Conservation (phyloP, 2,888 invertebrate genomes). For the Drosophila multiciliata region DNA sequence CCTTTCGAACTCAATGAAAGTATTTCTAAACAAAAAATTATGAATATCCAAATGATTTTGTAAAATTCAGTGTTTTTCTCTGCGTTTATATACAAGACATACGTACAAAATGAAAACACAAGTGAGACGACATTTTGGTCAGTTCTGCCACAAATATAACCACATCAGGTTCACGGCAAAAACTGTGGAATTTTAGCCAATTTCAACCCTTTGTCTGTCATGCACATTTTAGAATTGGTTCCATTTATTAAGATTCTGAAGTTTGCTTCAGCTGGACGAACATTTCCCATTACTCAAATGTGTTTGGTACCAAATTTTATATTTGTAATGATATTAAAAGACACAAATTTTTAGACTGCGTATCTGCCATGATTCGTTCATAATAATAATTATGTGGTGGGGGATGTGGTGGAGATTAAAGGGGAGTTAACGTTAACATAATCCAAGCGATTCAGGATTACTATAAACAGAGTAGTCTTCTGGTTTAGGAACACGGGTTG, state of each 20-base stretch:
- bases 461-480: no score
- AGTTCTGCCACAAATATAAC: background rate
- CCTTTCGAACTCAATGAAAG: no score
- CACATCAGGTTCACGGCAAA: slow-evolving; percentile 26
- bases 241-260: background rate
- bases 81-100: background rate
- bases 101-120: slow-evolving; percentile 31
- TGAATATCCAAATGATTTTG: background rate
- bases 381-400: no score
- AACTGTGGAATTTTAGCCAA: background rate
- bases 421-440: no score
- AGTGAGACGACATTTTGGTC: slow-evolving; percentile 19
- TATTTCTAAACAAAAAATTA: background rate
- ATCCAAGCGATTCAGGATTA: no score
- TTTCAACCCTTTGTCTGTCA: background rate
- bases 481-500: no score
- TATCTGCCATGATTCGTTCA: background rate
- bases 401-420: no score
- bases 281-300: background rate
- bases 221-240: background rate
- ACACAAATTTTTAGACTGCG: background rate
- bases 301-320: background rate
- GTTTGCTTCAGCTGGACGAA: background rate
- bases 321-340: background rate
- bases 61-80: background rate